Evolutionary conservation across 2,113 vertebrate species (phyloP), one percentile per base, ranked within the genome.

Genomic region (Antechinus flavipes): DNA sequence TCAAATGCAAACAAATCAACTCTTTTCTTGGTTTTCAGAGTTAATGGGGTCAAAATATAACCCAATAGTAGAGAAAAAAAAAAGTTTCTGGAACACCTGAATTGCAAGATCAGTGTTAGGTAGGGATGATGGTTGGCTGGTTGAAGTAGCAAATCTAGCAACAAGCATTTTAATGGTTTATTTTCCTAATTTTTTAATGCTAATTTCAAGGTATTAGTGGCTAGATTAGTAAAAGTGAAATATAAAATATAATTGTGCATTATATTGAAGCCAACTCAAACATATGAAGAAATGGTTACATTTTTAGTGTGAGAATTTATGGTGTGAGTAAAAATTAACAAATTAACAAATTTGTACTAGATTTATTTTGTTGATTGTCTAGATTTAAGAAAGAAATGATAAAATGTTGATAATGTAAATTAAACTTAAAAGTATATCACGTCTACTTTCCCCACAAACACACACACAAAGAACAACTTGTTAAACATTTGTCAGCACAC

Each of bases 1-100:
- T 95, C 54, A 94, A 91, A 91, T 14, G 11, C 25, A 93, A 95
- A 91, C 49, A 91, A 96, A 95, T n/a, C 90, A 35, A 49, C 27
- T 42, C 35, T 26, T 90, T 84, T 54, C 35, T 56, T 3, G 68
- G 25, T 42, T 97, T 93, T 93, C 25, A 92, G 92, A 91, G 84
- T 35, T 27, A 84, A 61, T 46, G 22, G 8, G n/a, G 9, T 56
- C 50, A 2, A 2, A 90, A 54, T 16, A 54, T 76, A 42, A 12
- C 26, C 27, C 96, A 54, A 49, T 96, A 92, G 25, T 30, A 91
- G 46, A 22, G 89, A 91, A 90, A 42, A 42, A 42, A 42, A 92
- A 94, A 95, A 56, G 52, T 6, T 90, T 56, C 54, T 42, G 50
- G 95, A 26, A 90, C 27, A 76, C 90, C 91, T 93, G 3, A 94